These are phyloP conservation scores for Nephrocerus scutellatus DNA, from an alignment of 2,888 invertebrate species.

Conservation along the genomic window DNA sequence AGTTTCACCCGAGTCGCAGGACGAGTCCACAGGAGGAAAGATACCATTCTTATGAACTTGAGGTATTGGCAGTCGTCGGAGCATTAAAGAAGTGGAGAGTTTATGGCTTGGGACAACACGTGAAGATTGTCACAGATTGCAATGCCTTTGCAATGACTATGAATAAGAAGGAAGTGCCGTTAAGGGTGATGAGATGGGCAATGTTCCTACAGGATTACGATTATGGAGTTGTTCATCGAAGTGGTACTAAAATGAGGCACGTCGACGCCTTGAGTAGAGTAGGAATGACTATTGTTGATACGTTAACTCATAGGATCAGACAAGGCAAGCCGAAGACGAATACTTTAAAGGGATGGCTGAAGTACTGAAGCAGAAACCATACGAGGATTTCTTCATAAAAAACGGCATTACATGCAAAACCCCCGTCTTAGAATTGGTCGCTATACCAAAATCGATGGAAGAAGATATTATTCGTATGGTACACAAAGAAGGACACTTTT, in stretches of 20 bases:
- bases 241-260: constrained; percentile 16
- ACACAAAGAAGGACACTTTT: constrained; percentile 39
- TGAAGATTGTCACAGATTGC: constrained; percentile 35
- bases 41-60: constrained; percentile 25
- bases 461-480: constrained; percentile 32
- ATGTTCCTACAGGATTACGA: constrained; percentile 14
- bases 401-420: constrained; percentile 9
- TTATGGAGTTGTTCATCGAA: constrained; percentile 13
- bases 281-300: constrained; percentile 9
- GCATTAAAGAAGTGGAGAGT: constrained; percentile 25
- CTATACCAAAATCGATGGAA: constrained; percentile 33
- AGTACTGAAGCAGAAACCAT: constrained; percentile 1
- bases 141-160: constrained; percentile 32
- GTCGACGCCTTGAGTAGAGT: constrained; percentile 20
- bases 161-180: constrained; percentile 27
- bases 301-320: constrained; percentile 2
- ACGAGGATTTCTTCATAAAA: constrained; percentile 9
- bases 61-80: constrained; percentile 18
- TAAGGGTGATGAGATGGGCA: constrained; percentile 14
- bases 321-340: background rate
- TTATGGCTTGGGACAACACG: constrained; percentile 29
- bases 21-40: constrained; percentile 15
- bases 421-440: constrained; percentile 18
- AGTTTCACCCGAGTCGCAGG: constrained; percentile 18
- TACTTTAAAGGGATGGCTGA: constrained; percentile 5